A percentile compares a stretch with the other conserved stretches of the same genome.
Evolutionary conservation across 1,140 invertebrate genomes (phyloP).

Genomic region (Mycetomoellerius zeteki): DNA sequence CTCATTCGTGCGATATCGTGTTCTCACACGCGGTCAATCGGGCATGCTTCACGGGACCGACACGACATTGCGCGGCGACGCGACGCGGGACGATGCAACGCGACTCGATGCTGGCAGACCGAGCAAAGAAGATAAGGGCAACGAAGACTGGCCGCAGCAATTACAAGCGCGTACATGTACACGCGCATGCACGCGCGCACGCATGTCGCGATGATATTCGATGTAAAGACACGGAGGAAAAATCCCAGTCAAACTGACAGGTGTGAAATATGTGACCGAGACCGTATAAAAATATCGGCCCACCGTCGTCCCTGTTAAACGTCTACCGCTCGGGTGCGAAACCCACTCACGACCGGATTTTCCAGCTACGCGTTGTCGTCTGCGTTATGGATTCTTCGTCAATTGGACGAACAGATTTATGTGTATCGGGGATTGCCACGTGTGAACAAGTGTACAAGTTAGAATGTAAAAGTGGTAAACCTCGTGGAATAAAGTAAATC

Average conservation of each 20-base stretch:
- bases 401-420: constrained; percentile 45
- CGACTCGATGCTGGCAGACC: constrained; percentile 39
- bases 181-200: background rate
- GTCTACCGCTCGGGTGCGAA: constrained; percentile 68
- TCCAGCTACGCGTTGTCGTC: constrained; percentile 59
- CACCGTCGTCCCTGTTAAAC: constrained; percentile 80
- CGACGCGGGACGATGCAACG: constrained; percentile 53
- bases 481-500: background rate
- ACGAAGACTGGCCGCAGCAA: constrained; percentile 71
- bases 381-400: constrained; percentile 36
- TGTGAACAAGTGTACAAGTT: background rate
- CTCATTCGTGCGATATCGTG: constrained; percentile 81
- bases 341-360: constrained; percentile 77
- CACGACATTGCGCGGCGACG: constrained; percentile 40
- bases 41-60: constrained; percentile 71
- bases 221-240: constrained; percentile 28
- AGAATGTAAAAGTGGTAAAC: background rate
- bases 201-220: constrained; percentile 44
- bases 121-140: constrained; percentile 69
- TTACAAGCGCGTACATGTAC: constrained; percentile 70
- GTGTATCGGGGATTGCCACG: constrained; percentile 16
- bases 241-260: constrained; percentile 74
- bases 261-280: constrained; percentile 78
- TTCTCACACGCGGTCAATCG: constrained; percentile 78
- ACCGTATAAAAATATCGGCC: constrained; percentile 78